phyloP scores from a whole-genome alignment of 2,888 invertebrate genomes.

The Rotaria magnacalcarata region DNA sequence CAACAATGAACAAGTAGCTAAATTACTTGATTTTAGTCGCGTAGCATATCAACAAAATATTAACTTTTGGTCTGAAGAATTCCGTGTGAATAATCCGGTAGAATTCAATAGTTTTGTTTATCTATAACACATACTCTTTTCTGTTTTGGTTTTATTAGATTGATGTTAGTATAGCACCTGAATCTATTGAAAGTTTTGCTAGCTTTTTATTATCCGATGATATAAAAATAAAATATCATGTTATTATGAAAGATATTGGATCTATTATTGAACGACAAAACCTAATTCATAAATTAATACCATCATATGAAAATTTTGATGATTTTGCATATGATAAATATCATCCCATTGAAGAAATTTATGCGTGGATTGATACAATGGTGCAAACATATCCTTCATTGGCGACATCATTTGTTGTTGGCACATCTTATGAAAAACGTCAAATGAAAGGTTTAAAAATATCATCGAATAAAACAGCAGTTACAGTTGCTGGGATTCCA shows the following conservation, averaged over 20 bases:
- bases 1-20: neutral
- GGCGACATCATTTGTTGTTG: slow-evolving; percentile 35
- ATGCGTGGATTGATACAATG: slow-evolving; percentile 38
- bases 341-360: slow-evolving; percentile 39
- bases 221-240: slow-evolving; percentile 8
- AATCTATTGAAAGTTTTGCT: neutral
- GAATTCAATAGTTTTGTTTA: too few species aligned
- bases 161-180: neutral
- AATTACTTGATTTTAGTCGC: neutral
- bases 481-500: neutral
- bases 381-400: slow-evolving; percentile 28
- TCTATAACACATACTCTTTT: too few species aligned
- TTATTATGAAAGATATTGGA: slow-evolving; percentile 39
- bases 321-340: slow-evolving; percentile 42
- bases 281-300: neutral
- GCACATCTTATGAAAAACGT: slow-evolving; percentile 37
- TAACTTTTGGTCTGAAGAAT: slow-evolving; percentile 9
- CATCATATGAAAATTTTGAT: neutral
- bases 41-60: neutral
- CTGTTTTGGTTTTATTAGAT: too few species aligned
- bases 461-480: neutral
- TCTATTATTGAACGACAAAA: slow-evolving; percentile 29
- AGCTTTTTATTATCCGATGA: neutral
- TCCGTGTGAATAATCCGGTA: neutral
- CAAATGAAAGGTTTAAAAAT: slow-evolving; percentile 40